A percentile compares a stretch with the other conserved stretches of the same genome.
Conservation (phyloP, 2,797 vertebrate species). For the Emys orbicularis region DNA sequence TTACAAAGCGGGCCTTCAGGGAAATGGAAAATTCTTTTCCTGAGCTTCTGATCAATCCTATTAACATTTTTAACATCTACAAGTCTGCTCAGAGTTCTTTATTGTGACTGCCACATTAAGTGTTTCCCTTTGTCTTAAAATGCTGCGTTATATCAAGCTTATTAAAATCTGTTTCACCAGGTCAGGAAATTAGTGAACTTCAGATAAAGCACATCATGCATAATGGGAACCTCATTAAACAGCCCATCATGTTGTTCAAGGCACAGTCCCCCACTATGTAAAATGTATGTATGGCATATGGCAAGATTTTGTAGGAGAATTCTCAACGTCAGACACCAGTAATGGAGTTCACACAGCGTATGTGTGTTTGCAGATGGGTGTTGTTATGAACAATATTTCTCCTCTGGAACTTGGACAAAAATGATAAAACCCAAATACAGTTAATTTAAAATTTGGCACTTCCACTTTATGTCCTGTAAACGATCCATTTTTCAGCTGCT, state of each 20-base stretch:
- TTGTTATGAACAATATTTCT: constrained; percentile 42
- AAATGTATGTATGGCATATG: neutral
- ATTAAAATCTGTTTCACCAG: constrained; percentile 54
- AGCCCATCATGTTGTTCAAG: neutral
- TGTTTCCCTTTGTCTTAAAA: constrained; percentile 26
- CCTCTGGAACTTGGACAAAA: constrained; percentile 44
- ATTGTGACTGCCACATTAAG: neutral
- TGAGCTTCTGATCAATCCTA: neutral
- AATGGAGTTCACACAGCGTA: neutral
- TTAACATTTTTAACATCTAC: neutral
- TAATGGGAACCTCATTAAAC: neutral
- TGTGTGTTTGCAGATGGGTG: constrained; percentile 40
- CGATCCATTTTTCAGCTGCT: constrained; percentile 60
- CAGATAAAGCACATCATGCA: neutral
- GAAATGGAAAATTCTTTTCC: neutral
- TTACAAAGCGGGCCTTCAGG: neutral
- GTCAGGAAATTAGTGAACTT: constrained; percentile 48
- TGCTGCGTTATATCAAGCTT: neutral
- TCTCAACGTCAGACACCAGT: neutral
- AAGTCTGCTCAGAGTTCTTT: neutral
- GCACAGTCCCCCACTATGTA: neutral
- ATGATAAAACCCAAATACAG: constrained; percentile 29
- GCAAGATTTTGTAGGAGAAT: neutral
- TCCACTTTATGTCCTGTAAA: constrained; percentile 42
- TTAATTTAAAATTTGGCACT: constrained; percentile 45